phyloP scores from a whole-genome alignment of 1,140 invertebrate genomes.

The Asbolus verrucosus region DNA sequence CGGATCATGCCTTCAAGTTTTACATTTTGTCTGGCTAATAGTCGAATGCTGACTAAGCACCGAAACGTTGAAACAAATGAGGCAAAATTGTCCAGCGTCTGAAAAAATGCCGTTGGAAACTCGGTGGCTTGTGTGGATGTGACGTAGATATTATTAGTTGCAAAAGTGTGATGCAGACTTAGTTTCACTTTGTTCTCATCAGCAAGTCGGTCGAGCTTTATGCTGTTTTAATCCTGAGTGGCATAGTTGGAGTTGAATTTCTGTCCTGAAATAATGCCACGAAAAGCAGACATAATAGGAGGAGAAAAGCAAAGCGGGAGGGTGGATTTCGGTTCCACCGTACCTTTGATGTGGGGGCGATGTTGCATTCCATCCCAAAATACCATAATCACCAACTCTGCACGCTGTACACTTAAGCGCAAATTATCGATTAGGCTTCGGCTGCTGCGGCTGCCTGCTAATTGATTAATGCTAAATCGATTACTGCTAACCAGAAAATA shows the following conservation, averaged over 20 bases:
- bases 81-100: too few relatives aligned
- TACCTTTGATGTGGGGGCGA: conserved; percentile 26
- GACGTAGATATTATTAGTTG: conserved; percentile 4
- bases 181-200: conserved; percentile 25
- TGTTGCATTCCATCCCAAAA: conserved; percentile 32
- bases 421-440: conserved; percentile 42
- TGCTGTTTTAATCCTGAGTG: conserved; percentile 29
- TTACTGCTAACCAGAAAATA: conserved; percentile 40
- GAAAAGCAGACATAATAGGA: conserved; percentile 30
- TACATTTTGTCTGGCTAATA: too few relatives aligned
- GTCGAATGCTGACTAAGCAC: too few relatives aligned
- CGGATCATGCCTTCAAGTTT: too few relatives aligned
- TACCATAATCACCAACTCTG: conserved; percentile 20
- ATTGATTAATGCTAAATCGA: conserved; percentile 47
- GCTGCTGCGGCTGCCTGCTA: conserved; percentile 38
- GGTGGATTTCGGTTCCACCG: conserved; percentile 8
- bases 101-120: too few relatives aligned
- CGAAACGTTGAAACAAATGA: too few relatives aligned
- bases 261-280: conserved; percentile 37
- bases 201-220: conserved; percentile 20
- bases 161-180: conserved; percentile 15
- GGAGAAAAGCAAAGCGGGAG: conserved; percentile 32
- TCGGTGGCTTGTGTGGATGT: too few relatives aligned
- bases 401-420: conserved; percentile 17
- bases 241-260: conserved; percentile 39